Conservation (phyloP, 1,140 invertebrate genomes). For the Sycobia sp. region DNA sequence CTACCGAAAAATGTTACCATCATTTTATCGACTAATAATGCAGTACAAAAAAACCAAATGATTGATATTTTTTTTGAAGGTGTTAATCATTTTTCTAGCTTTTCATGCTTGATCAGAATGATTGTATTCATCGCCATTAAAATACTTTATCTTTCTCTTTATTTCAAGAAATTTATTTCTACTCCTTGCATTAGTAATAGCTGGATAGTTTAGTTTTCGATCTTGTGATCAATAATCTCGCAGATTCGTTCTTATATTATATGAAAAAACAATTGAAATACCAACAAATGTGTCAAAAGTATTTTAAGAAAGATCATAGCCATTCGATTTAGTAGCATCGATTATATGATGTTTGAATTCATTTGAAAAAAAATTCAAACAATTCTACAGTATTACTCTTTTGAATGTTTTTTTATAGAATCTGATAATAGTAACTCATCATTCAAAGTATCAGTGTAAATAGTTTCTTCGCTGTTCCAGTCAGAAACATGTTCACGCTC, state of each 20-base stretch:
- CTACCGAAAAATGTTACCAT: constrained; percentile 9
- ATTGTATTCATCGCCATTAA: constrained; percentile 12
- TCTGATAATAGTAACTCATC: too few relatives aligned
- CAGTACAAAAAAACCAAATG: constrained; percentile 17
- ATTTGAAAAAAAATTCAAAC: too few relatives aligned
- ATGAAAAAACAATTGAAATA: too few relatives aligned
- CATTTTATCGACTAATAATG: constrained; percentile 15
- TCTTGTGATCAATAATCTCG: constrained; percentile 14
- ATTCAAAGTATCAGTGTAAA: too few relatives aligned
- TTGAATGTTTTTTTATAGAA: too few relatives aligned
- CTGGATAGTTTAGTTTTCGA: constrained; percentile 1
- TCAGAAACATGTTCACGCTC: too few relatives aligned
- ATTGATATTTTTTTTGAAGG: constrained; percentile 18
- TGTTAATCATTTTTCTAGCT: constrained; percentile 26
- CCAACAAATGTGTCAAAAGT: too few relatives aligned
- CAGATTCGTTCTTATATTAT: too few relatives aligned
- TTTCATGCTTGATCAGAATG: constrained; percentile 15
- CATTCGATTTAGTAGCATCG: constrained; percentile 14
- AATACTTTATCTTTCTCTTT: constrained; percentile 21
- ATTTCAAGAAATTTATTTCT: constrained; percentile 27
- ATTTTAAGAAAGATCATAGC: not conserved
- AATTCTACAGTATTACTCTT: constrained; percentile 49
- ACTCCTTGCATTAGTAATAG: not conserved
- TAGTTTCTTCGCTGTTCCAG: too few relatives aligned
- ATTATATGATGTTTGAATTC: too few relatives aligned